These are phyloP conservation scores for Saccostrea echinata DNA, from an alignment of 1,140 invertebrate genomes.

Conservation along the genomic window DNA sequence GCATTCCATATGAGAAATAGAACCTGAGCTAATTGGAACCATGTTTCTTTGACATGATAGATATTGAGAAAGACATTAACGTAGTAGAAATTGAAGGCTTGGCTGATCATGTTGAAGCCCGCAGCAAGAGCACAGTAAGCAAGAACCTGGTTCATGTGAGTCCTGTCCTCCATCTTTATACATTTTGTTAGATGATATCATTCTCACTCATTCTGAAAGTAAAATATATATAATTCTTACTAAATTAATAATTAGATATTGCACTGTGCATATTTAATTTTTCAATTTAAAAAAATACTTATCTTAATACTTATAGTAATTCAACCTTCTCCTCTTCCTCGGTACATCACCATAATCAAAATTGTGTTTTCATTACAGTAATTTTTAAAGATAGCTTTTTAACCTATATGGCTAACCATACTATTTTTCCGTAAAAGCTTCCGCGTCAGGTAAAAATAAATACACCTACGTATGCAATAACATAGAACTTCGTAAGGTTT, in stretches of 20 bases:
- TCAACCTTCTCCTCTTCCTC: no score
- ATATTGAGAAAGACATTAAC: constrained; percentile 80
- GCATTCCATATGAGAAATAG: constrained; percentile 81
- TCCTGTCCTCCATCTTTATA: neutral
- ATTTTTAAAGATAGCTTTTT: no score
- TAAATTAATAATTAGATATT: neutral
- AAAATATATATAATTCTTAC: neutral
- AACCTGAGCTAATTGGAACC: constrained; percentile 80
- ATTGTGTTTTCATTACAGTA: no score
- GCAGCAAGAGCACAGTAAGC: constrained; percentile 65
- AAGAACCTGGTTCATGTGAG: constrained; percentile 41
- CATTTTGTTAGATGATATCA: no score
- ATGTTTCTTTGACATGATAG: constrained; percentile 78
- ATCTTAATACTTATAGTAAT: no score
- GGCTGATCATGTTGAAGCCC: constrained; percentile 66
- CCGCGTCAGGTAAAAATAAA: no score
- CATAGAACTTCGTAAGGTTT: no score
- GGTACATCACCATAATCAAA: no score
- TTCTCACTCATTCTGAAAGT: neutral
- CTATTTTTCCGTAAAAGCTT: no score
- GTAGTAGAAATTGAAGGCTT: constrained; percentile 74
- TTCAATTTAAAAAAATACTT: no score
- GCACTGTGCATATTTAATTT: neutral
- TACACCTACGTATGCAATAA: no score
- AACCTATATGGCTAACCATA: no score